These are phyloP conservation scores for Phyllostomus hastatus DNA, from an alignment of 2,113 vertebrate genomes.

Conservation along the genomic window DNA sequence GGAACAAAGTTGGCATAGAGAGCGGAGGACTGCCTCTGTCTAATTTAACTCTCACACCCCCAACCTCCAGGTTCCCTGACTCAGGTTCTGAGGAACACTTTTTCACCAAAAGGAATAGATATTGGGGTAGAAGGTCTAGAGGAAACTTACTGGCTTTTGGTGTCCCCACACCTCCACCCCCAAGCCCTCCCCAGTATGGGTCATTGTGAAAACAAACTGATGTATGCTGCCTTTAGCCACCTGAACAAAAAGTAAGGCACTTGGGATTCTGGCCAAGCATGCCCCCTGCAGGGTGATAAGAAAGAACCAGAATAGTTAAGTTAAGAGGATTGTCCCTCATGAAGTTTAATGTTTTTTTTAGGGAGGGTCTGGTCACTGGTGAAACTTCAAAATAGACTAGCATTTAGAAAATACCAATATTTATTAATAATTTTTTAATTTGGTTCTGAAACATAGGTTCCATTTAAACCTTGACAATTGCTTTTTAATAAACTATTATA, in stretches of 20 bases:
- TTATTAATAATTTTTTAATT: background rate
- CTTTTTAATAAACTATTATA: background rate
- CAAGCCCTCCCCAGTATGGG: background rate
- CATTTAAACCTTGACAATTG: background rate
- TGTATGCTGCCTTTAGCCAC: background rate
- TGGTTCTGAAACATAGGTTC: background rate
- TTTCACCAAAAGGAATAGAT: background rate
- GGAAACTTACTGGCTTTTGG: background rate
- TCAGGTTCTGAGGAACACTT: background rate
- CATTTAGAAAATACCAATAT: background rate
- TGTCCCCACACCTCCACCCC: background rate
- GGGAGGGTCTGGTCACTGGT: background rate
- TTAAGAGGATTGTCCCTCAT: background rate
- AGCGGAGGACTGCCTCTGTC: background rate
- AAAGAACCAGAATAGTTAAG: background rate
- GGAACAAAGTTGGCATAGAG: background rate
- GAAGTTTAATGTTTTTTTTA: background rate
- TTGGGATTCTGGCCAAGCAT: background rate
- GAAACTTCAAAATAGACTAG: background rate
- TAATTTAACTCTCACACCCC: background rate
- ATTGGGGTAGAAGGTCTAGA: background rate
- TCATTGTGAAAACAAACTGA: background rate
- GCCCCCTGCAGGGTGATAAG: background rate
- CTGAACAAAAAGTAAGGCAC: background rate
- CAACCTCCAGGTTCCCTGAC: background rate